Conservation (phyloP, 1,140 invertebrate genomes). For the Drepana arcuata region DNA sequence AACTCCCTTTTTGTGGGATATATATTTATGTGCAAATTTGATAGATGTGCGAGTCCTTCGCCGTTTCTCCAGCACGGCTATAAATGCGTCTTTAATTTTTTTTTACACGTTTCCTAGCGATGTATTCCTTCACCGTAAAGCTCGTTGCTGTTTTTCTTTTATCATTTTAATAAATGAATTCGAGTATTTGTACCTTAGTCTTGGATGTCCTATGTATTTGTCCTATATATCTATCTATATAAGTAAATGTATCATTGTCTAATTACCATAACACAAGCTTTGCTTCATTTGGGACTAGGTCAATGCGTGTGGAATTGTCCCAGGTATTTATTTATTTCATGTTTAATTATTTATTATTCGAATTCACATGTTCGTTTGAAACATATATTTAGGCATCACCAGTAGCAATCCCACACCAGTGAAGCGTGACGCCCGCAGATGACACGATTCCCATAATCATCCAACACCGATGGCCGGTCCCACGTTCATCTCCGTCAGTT, state of each 20-base stretch:
- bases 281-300: not conserved
- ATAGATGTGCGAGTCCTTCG: too few relatives aligned
- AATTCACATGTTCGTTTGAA: not conserved
- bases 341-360: not conserved
- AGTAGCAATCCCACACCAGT: slow-evolving; percentile 39
- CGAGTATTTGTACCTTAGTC: too few relatives aligned
- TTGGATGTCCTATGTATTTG: too few relatives aligned
- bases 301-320: not conserved
- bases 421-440: slow-evolving; percentile 44
- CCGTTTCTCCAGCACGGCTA: too few relatives aligned
- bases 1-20: not conserved
- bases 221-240: too few relatives aligned
- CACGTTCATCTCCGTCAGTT: slow-evolving; percentile 47
- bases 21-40: not conserved
- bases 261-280: too few relatives aligned
- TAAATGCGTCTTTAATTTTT: too few relatives aligned
- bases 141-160: too few relatives aligned
- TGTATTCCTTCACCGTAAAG: too few relatives aligned
- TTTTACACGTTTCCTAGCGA: too few relatives aligned
- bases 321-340: not conserved
- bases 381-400: slow-evolving; percentile 2
- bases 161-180: too few relatives aligned
- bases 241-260: too few relatives aligned
- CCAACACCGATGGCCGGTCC: slow-evolving; percentile 19
- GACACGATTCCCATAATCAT: slow-evolving; percentile 57